phyloP scores from a whole-genome alignment of 2,888 invertebrate genomes.

The Xestoiulus laeticollis region DNA sequence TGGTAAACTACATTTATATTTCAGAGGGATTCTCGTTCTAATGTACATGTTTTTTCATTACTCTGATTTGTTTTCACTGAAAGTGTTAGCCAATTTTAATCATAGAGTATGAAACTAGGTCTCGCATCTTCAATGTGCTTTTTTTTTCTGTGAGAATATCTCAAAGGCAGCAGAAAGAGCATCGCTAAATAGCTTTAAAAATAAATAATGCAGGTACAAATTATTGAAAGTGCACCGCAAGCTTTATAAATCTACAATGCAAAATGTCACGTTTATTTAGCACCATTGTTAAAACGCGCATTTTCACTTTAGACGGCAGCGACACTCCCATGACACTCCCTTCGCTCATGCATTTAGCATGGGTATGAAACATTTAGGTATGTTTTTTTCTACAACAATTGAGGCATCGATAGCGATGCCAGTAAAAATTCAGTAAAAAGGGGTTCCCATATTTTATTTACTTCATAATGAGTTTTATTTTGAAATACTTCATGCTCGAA shows the following conservation, averaged over 20 bases:
- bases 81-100: neutral
- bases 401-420: neutral
- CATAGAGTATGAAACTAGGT: neutral
- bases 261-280: slow-evolving; percentile 28
- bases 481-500: slow-evolving; percentile 13
- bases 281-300: neutral
- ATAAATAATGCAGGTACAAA: slow-evolving; percentile 37
- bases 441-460: neutral
- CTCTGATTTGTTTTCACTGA: neutral
- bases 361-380: slow-evolving; percentile 1
- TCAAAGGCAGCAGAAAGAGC: slow-evolving; percentile 9
- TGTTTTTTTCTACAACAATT: slow-evolving; percentile 4
- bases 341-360: slow-evolving; percentile 23
- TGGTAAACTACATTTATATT: too few relatives aligned
- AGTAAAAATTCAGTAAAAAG: neutral
- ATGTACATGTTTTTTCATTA: too few relatives aligned
- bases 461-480: slow-evolving; percentile 18
- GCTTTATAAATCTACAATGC: neutral
- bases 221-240: slow-evolving; percentile 29
- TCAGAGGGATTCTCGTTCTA: too few relatives aligned
- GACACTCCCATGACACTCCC: slow-evolving; percentile 25
- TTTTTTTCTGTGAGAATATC: neutral
- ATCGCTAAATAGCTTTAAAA: slow-evolving; percentile 13
- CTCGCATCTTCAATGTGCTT: neutral
- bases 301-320: neutral